A percentile compares a stretch with the other conserved stretches of the same genome.
Evolutionary conservation across 2,888 invertebrate genomes (phyloP).

Genomic region (Tachina grossa): DNA sequence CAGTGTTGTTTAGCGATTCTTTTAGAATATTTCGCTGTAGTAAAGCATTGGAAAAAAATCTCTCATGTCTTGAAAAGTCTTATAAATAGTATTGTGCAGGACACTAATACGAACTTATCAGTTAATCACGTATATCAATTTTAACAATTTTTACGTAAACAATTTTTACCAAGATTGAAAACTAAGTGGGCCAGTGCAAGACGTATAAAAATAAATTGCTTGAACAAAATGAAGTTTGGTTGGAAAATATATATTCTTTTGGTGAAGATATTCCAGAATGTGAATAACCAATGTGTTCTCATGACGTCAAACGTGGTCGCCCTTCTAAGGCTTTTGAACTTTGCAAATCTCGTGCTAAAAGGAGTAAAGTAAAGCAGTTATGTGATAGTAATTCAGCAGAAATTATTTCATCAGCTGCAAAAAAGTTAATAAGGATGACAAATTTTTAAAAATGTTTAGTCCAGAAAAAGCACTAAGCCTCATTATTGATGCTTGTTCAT

Average conservation of each 20-base stretch:
- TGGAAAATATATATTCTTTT: conserved; percentile 42
- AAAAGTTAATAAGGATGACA: conserved; percentile 11
- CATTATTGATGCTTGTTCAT: conserved; percentile 23
- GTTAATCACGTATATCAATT: too few species aligned
- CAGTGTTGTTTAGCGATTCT: too few species aligned
- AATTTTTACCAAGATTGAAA: too few species aligned
- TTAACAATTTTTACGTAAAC: too few species aligned
- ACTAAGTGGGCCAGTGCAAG: conserved; percentile 30
- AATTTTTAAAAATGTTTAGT: conserved; percentile 37
- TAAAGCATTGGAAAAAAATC: too few species aligned
- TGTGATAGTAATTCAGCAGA: conserved; percentile 12
- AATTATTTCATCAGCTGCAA: conserved; percentile 10
- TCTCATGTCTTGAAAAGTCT: too few species aligned
- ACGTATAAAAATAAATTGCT: conserved; percentile 18
- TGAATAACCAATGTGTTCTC: conserved; percentile 18
- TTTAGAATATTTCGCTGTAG: too few species aligned
- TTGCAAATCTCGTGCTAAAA: too few species aligned
- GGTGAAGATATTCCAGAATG: conserved; percentile 35
- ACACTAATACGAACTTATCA: too few species aligned
- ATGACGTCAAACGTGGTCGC: conserved; percentile 32
- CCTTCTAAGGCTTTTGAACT: conserved; percentile 40
- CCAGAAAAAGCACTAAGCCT: conserved; percentile 28
- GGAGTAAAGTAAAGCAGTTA: conserved; percentile 29
- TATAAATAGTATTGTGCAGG: too few species aligned
- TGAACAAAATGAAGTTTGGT: conserved; percentile 44